Evolutionary conservation across 1,140 invertebrate species (phyloP).

Genomic region (Steinernema khuongi): DNA sequence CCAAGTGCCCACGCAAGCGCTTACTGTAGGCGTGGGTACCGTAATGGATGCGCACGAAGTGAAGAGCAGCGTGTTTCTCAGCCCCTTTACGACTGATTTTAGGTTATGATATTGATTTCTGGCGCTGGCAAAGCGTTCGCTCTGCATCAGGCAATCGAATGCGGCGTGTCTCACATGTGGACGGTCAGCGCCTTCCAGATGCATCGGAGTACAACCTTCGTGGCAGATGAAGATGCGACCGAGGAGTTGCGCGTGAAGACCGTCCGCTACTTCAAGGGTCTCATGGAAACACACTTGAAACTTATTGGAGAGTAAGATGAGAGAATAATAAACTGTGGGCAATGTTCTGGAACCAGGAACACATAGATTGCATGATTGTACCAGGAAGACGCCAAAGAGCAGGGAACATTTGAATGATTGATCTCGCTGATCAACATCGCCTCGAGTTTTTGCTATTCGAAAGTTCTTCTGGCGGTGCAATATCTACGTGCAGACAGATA

Average conservation of each 20-base stretch:
- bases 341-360: no score
- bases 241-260: slow-evolving; percentile 93
- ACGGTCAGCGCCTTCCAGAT: slow-evolving; percentile 97
- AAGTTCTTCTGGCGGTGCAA: no score
- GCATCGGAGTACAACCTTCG: slow-evolving; percentile 80
- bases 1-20: slow-evolving; percentile 79
- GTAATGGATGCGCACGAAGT: slow-evolving; percentile 97
- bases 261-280: slow-evolving; percentile 94
- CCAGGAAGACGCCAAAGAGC: no score
- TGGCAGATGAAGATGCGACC: slow-evolving; percentile 97
- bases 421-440: no score
- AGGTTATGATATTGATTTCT: slow-evolving; percentile 95
- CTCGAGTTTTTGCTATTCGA: no score
- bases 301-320: slow-evolving; percentile 25
- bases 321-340: not conserved
- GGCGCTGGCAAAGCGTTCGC: slow-evolving; percentile 95
- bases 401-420: no score
- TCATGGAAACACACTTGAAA: slow-evolving; percentile 38
- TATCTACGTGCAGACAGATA: no score
- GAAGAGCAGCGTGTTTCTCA: not conserved
- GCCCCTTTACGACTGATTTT: slow-evolving; percentile 39
- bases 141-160: slow-evolving; percentile 90
- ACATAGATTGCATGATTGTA: no score
- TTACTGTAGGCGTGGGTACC: slow-evolving; percentile 96
- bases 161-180: slow-evolving; percentile 99